phyloP scores from a whole-genome alignment of 1,140 invertebrate species.

The Cydia splendana region DNA sequence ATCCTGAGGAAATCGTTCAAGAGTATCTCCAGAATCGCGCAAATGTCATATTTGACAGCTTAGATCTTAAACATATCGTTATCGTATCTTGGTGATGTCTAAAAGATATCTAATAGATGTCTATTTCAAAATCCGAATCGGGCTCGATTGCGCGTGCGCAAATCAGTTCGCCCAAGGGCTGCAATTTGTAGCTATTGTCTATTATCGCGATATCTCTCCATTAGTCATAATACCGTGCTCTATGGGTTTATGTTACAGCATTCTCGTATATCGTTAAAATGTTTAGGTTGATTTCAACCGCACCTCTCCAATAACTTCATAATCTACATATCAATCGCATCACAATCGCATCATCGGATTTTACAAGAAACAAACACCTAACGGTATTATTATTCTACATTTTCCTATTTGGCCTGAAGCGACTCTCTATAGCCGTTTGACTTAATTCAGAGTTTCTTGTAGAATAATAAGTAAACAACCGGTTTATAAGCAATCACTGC shows the following conservation, averaged over 20 bases:
- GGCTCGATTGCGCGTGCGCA: slow-evolving; percentile 33
- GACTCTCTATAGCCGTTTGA: not conserved
- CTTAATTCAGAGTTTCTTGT: slow-evolving; percentile 17
- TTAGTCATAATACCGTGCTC: slow-evolving; percentile 42
- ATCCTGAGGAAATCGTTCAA: too few species aligned
- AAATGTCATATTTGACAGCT: too few species aligned
- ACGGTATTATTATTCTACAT: not conserved
- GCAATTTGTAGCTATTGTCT: slow-evolving; percentile 64
- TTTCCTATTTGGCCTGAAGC: not conserved
- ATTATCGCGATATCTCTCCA: slow-evolving; percentile 48
- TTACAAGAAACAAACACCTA: not conserved
- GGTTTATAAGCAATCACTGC: slow-evolving; percentile 29
- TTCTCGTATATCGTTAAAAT: not conserved
- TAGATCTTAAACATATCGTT: too few species aligned
- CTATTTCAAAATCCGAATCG: too few species aligned
- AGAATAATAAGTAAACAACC: slow-evolving; percentile 29
- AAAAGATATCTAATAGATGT: too few species aligned
- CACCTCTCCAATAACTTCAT: not conserved
- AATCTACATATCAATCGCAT: slow-evolving; percentile 1
- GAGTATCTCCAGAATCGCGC: too few species aligned
- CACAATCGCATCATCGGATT: not conserved
- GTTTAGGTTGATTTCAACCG: not conserved
- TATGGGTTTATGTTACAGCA: slow-evolving; percentile 9
- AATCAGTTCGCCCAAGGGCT: slow-evolving; percentile 44
- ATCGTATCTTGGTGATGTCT: too few species aligned